Base-by-base conservation (phyloP, 2,797 vertebrate genomes). In the Cuniculus paca region DNA sequence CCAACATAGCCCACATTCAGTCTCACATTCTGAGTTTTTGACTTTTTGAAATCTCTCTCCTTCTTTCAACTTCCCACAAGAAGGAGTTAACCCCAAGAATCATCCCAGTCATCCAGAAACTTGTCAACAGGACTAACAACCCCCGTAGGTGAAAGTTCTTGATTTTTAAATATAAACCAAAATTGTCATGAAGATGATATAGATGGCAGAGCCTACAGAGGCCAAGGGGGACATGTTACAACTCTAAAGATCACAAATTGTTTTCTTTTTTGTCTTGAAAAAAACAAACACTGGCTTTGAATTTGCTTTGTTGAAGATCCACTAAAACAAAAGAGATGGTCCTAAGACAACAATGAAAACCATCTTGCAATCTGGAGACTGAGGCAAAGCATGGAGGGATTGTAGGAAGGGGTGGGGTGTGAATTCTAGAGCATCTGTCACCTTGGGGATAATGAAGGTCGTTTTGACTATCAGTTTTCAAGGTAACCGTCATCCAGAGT, bases 281-380 rank as follows among this genome's bases (percentile, higher is more conserved):
- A 65, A 77, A 58, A 80, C 5, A 54, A 77, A 39, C 4, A 54
- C n/a, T 63, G 31, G 52, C 34, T 34, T 94, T 91, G 85, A 89
- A 89, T n/a, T 80, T 24, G 75, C 39, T 26, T 60, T 52, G 74
- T 45, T 72, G 78, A 94, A 91, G 95, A 90, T n/a, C 45, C 58
- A 79, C 22, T 39, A 70, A 92, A 88, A 78, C 5, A 87, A 52
- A 77, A 65, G 68, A 16, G 14, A 8, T 50, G 31, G 39, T 42
- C 68, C 28, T 56, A 63, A 72, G 34, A 90, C 24, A 70, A 78
- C 17, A 13, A 12, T 74, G 39, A 74, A 72, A 79, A 88, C 86
- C 50, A 88, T 4, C 39, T 45, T 72, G 54, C 13, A 54, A 8
- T 77, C 65, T 77, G 45, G 34, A 68, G 22, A 20, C 14, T 14